Conservation (phyloP, 2,797 vertebrate species). For the Melanotaenia maccullochi region DNA sequence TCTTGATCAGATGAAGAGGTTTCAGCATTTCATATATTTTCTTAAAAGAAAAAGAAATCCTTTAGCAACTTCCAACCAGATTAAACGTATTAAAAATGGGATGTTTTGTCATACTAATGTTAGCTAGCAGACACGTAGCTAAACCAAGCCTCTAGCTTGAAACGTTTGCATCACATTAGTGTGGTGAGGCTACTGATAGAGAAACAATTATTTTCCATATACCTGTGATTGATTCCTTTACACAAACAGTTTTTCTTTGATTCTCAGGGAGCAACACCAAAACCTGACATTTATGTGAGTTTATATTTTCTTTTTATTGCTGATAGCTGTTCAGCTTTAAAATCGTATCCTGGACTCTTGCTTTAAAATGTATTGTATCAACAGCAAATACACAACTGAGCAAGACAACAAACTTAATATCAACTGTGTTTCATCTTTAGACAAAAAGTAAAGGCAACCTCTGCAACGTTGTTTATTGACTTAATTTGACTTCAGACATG, state of each 20-base stretch:
- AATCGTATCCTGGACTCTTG: slow-evolving; percentile 2
- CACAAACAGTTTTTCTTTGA: slow-evolving; percentile 11
- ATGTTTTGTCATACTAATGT: neutral
- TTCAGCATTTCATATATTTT: neutral
- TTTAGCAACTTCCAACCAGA: neutral
- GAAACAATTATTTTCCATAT: neutral
- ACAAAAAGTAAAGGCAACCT: slow-evolving; percentile 6
- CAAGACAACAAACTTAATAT: slow-evolving; percentile 5
- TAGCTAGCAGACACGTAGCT: neutral
- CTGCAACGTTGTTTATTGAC: slow-evolving; percentile 20
- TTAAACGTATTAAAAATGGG: neutral
- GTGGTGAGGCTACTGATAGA: neutral
- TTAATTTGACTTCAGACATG: slow-evolving; percentile 16
- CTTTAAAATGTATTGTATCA: neutral
- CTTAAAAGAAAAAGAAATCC: neutral
- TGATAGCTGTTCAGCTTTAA: slow-evolving; percentile 4
- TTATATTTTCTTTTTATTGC: neutral
- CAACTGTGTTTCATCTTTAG: slow-evolving; percentile 18
- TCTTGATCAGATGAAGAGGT: neutral
- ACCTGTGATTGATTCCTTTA: neutral
- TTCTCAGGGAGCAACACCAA: slow-evolving; percentile 11
- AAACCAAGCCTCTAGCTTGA: no score
- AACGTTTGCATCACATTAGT: neutral
- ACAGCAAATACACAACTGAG: slow-evolving; percentile 10
- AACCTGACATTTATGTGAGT: slow-evolving; percentile 21